Evolutionary conservation across 2,888 invertebrate species (phyloP), one percentile per base, ranked within the genome.

Genomic region (Neoaliturus tenellus): DNA sequence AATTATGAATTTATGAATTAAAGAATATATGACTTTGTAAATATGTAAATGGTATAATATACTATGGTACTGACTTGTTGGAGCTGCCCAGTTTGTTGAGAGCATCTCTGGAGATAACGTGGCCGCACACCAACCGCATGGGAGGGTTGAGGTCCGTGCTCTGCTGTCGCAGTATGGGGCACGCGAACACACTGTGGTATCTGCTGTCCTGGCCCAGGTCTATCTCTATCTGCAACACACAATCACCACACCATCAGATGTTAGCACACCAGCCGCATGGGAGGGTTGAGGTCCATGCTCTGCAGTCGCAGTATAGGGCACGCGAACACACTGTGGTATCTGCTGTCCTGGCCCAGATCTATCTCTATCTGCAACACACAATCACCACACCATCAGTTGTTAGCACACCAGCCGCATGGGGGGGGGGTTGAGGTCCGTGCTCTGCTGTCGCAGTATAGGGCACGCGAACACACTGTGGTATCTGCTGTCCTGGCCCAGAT

Each of bases 401-500:
- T 5, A 39, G 39, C 99, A 99, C 1, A 97, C 94, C 85, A 99
- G 93, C 87, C 98, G 93, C 96, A 99, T 98, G n/a, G n/a, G n/a
- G 20, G 99, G 99, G 83, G 99, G 99, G 93, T 99, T 99, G 87
- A 94, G 94, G 87, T 98, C 98, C 0, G 98, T 97, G 67, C 98
- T 97, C 90, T 99, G 99, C 90, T 99, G 99, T 82, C 99, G 94
- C 85, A 99, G 93, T 89, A 99, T 99, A 10, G 99, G 99, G 90
- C 99, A 99, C 28, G 99, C 98, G 92, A 99, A 99, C 89, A 99
- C 97, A 6, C 99, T 99, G 92, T 99, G 99, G 90, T 98, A 98
- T 87, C 97, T 95, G 89, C 96, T 96, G 86, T 98, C 97, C 83
- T 93, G 93, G 51, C 98, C 98, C 86, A 98, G 93, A 89, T 99